A percentile compares a stretch with the other conserved stretches of the same genome.
Evolutionary conservation across 2,113 vertebrate species (phyloP).

Genomic region (Vombatus ursinus): DNA sequence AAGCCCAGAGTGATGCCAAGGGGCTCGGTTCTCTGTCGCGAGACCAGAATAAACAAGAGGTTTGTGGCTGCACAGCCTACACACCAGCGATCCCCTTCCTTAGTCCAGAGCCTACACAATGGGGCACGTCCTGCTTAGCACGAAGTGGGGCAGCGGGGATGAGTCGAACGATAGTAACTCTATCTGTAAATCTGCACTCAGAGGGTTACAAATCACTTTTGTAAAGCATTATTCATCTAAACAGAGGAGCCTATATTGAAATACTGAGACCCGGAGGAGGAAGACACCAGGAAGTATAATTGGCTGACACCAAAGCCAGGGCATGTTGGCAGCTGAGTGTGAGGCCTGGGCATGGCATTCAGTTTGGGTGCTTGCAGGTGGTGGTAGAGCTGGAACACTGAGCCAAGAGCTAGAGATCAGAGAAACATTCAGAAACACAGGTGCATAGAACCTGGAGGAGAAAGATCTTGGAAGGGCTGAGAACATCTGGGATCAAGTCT

Average conservation of each 20-base stretch:
- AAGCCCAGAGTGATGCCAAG: constrained; percentile 59
- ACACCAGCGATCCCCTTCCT: not conserved
- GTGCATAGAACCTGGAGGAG: not conserved
- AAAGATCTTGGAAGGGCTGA: not conserved
- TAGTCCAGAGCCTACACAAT: not conserved
- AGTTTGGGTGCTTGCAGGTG: not conserved
- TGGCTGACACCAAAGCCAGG: not conserved
- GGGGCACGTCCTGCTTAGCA: not conserved
- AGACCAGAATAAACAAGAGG: constrained; percentile 54
- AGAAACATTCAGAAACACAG: not conserved
- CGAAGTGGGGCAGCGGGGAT: not conserved
- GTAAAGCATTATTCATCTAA: not conserved
- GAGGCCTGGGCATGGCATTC: not conserved
- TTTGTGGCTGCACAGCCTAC: constrained; percentile 31
- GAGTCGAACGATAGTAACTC: not conserved
- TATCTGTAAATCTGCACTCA: not conserved
- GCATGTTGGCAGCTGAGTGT: not conserved
- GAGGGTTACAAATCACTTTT: constrained; percentile 1
- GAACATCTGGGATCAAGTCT: not conserved
- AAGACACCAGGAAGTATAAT: not conserved
- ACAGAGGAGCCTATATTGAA: not conserved
- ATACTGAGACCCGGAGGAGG: not conserved
- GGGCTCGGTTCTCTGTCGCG: constrained; percentile 69
- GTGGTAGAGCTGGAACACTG: not conserved
- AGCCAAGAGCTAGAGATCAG: not conserved